A percentile compares a stretch with the other conserved stretches of the same genome.
Conservation (phyloP, 2,113 vertebrate genomes). For the Chionis minor region DNA sequence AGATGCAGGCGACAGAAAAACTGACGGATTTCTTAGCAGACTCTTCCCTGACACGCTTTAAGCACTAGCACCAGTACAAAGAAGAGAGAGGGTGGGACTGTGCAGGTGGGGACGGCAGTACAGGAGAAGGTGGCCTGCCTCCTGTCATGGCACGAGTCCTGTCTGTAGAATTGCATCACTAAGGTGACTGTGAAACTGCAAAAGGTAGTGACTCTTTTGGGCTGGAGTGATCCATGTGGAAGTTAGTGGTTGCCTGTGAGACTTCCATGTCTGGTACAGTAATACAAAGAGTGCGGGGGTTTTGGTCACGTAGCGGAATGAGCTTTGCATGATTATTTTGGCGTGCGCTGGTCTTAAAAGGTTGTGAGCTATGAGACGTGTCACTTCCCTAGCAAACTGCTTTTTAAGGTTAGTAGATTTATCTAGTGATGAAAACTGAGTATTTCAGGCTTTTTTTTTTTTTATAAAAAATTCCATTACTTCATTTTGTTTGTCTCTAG, state of each 20-base stretch:
- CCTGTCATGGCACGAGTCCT: neutral
- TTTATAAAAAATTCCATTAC: neutral
- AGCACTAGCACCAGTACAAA: neutral
- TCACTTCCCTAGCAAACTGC: neutral
- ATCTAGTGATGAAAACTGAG: neutral
- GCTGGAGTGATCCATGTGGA: neutral
- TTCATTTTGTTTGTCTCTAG: neutral
- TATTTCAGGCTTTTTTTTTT: neutral
- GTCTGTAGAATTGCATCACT: rapidly evolving
- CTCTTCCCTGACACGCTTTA: neutral
- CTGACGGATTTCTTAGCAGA: rapidly evolving
- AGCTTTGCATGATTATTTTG: neutral
- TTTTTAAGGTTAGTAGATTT: neutral
- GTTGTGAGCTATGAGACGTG: neutral
- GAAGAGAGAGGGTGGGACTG: neutral
- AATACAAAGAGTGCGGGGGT: neutral
- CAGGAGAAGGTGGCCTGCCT: neutral
- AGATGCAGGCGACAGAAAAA: neutral
- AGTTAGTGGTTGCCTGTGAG: neutral
- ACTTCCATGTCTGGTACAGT: neutral
- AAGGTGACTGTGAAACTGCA: neutral
- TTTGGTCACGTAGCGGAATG: neutral
- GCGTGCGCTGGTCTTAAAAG: neutral
- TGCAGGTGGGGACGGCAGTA: neutral
- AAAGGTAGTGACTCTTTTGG: neutral